phyloP scores from a whole-genome alignment of 1,140 invertebrate genomes.

The Cyphomyrmex costatus region DNA sequence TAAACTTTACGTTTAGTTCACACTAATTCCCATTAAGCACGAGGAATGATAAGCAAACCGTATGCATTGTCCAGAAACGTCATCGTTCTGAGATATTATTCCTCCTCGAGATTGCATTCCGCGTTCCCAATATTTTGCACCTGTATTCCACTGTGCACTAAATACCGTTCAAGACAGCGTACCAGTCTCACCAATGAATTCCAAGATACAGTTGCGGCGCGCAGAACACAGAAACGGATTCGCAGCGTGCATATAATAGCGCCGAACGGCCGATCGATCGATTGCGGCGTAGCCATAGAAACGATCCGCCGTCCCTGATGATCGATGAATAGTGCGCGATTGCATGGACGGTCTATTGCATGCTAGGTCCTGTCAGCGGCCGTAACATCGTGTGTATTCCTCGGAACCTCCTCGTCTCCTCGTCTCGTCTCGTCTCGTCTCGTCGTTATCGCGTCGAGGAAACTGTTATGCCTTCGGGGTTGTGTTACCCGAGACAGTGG shows the following conservation, averaged over 20 bases:
- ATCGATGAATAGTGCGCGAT: slow-evolving; percentile 73
- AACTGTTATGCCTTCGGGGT: slow-evolving; percentile 73
- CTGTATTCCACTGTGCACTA: not conserved
- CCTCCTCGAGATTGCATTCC: not conserved
- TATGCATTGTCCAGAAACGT: not conserved
- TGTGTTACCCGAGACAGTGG: slow-evolving; percentile 53
- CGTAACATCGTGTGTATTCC: slow-evolving; percentile 54
- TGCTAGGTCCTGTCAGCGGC: slow-evolving; percentile 68
- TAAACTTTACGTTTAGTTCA: no score
- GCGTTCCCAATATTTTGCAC: slow-evolving; percentile 17
- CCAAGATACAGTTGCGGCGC: slow-evolving; percentile 44
- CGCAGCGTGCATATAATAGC: slow-evolving; percentile 59
- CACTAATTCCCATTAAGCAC: not conserved
- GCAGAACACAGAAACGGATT: slow-evolving; percentile 47
- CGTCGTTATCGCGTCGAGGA: slow-evolving; percentile 66
- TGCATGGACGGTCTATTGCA: slow-evolving; percentile 70
- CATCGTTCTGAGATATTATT: not conserved
- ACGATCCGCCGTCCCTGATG: slow-evolving; percentile 72
- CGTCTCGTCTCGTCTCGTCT: slow-evolving; percentile 37
- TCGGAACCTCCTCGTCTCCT: not conserved
- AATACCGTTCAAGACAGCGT: slow-evolving; percentile 14
- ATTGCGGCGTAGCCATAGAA: slow-evolving; percentile 74
- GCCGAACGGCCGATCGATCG: slow-evolving; percentile 69
- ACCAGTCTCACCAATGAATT: slow-evolving; percentile 12
- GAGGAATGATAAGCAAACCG: not conserved